Evolutionary conservation across 2,113 vertebrate genomes (phyloP), one percentile per base, ranked within the genome.

Genomic region (Campylomormyrus numenius): DNA sequence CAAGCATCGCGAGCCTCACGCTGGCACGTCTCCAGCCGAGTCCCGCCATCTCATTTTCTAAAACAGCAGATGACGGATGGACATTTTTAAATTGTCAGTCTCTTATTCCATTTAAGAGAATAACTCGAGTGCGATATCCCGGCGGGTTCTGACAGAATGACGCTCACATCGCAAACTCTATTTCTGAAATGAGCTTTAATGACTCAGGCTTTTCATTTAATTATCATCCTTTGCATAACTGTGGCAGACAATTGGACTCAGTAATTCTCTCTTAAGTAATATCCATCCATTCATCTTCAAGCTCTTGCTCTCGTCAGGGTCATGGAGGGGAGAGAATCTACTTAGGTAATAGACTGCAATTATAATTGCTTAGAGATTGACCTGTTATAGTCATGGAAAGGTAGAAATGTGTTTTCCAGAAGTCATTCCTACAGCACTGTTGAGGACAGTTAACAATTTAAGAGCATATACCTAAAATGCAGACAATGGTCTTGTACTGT

Each of bases 151-250:
- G 45, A 85, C 21, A 42, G 45, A 48, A 85, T 85, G 83, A 85
- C 39, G 5, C 39, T 48, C 45, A 48, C 24, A n/a, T 21, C 19
- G 9, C 83, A 85, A 24, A 46, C 74, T 77, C 39, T 48, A 11
- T 85, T 85, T 85, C 83, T 85, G 83, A 85, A 85, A 85, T 85
- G 83, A 48, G 42, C 19, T 48, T 48, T 85, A 85, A 85, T 48
- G 45, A 46, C 42, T 45, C 45, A 46, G 83, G 83, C 83, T 46
- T 85, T 85, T 85, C 83, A 85, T 85, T 85, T 85, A 85, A 85
- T 85, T 85, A 35, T 15, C 46, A 52, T 87, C 85, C 11, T 53
- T 27, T 87, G 49, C 84, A 86, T 50, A 48, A 31, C n/a, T 13
- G 24, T 86, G 11, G 48, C 84, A 86, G 84, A 50, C 84, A 86